These are phyloP conservation scores for Biston betularia DNA, from an alignment of 2,888 invertebrate species.

Conservation along the genomic window DNA sequence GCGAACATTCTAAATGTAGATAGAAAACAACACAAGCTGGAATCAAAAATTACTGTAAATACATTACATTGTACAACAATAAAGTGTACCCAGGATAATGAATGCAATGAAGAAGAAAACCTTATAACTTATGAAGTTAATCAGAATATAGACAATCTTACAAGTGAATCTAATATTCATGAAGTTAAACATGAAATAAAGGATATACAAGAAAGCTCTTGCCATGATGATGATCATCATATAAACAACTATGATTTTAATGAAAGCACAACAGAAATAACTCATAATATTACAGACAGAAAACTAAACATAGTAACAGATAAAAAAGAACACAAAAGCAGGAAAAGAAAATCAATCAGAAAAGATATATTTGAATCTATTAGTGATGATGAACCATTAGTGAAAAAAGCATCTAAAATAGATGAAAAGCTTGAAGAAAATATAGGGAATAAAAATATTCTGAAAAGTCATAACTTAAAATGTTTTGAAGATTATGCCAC, in stretches of 20 bases:
- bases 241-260: not conserved
- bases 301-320: slow-evolving; percentile 7
- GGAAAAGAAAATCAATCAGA: slow-evolving; percentile 15
- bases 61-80: slow-evolving; percentile 2
- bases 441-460: slow-evolving; percentile 8
- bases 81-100: not conserved
- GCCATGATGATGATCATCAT: not conserved
- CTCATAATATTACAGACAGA: slow-evolving; percentile 13
- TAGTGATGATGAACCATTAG: slow-evolving; percentile 55
- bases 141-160: not conserved
- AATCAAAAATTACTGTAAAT: slow-evolving; percentile 38
- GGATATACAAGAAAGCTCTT: not conserved
- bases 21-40: slow-evolving; percentile 47
- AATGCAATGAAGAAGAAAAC: not conserved
- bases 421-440: slow-evolving; percentile 18
- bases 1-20: slow-evolving; percentile 44
- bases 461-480: slow-evolving; percentile 32
- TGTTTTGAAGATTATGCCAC: slow-evolving; percentile 56
- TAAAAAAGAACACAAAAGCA: slow-evolving; percentile 9
- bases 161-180: too few species aligned
- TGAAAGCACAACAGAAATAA: not conserved
- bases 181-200: slow-evolving; percentile 3
- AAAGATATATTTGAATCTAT: slow-evolving; percentile 20
- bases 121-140: not conserved
- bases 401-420: slow-evolving; percentile 40